A percentile compares a stretch with the other conserved stretches of the same genome.
Conservation (phyloP, 2,888 invertebrate species). For the Oscheius myriophilus region DNA sequence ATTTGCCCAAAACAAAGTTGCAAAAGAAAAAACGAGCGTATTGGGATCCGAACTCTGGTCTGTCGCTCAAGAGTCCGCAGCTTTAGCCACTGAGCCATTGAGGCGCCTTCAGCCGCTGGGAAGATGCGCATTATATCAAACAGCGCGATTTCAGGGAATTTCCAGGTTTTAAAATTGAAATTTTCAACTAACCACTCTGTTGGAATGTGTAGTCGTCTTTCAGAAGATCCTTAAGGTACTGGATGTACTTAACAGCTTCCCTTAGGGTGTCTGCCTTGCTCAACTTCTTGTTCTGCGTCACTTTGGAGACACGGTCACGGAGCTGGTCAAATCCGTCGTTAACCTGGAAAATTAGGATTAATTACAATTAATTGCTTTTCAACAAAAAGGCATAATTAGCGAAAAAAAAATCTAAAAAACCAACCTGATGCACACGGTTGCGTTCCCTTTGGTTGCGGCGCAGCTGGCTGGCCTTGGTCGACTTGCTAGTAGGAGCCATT, state of each 20-base stretch:
- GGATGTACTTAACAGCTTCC: constrained; percentile 50
- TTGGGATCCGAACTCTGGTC: no score
- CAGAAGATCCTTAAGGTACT: constrained; percentile 38
- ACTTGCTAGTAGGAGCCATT: constrained; percentile 26
- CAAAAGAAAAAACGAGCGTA: no score
- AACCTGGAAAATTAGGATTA: constrained; percentile 39
- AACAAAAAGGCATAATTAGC: no score
- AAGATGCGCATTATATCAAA: no score
- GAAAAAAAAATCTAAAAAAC: not conserved
- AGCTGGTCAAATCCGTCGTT: constrained; percentile 51
- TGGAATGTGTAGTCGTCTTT: constrained; percentile 13
- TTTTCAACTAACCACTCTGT: not conserved
- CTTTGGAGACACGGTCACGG: constrained; percentile 36
- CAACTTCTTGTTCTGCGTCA: constrained; percentile 47
- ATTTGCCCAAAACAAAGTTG: no score
- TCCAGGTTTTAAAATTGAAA: no score
- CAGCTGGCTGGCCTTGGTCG: constrained; percentile 44
- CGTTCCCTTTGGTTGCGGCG: constrained; percentile 51
- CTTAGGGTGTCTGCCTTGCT: constrained; percentile 56
- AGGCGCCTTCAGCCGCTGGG: no score
- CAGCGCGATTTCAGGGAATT: no score
- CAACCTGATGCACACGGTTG: constrained; percentile 51
- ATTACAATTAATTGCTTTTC: not conserved
- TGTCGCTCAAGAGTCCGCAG: no score
- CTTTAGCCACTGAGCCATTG: no score